phyloP scores from a whole-genome alignment of 2,888 invertebrate species.

The Chrysolina haemoptera region DNA sequence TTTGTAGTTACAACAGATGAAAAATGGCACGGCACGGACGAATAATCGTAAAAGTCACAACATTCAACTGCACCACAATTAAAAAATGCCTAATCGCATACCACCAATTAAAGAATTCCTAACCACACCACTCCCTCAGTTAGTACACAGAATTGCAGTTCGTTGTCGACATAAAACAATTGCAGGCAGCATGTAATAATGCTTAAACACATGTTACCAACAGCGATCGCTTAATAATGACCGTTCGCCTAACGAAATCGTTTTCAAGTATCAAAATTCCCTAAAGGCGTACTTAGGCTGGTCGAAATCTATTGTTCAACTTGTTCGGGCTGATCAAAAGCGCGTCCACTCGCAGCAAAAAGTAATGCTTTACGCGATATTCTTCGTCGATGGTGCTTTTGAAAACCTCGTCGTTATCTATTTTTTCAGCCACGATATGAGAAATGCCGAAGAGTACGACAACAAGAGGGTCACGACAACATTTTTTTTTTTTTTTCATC shows the following conservation, averaged over 20 bases:
- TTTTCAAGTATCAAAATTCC: conserved; percentile 66
- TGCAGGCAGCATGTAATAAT: conserved; percentile 56
- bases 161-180: conserved; percentile 58
- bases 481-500: too few species aligned
- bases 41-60: conserved; percentile 8
- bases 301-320: conserved; percentile 38
- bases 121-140: conserved; percentile 44
- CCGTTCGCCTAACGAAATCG: conserved; percentile 62
- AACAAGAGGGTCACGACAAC: too few species aligned
- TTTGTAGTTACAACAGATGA: too few species aligned
- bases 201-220: conserved; percentile 67
- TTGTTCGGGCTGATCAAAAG: conserved; percentile 31
- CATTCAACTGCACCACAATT: background rate
- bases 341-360: background rate
- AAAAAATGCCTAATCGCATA: conserved; percentile 1
- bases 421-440: background rate
- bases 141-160: conserved; percentile 41
- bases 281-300: conserved; percentile 57
- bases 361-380: background rate
- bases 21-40: background rate
- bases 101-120: conserved; percentile 33
- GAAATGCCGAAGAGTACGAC: too few species aligned
- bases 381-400: background rate
- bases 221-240: conserved; percentile 67
- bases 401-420: too few species aligned